Conservation (phyloP, 53 echinoderm and acorn worm species). For the Arbacia lixula region DNA sequence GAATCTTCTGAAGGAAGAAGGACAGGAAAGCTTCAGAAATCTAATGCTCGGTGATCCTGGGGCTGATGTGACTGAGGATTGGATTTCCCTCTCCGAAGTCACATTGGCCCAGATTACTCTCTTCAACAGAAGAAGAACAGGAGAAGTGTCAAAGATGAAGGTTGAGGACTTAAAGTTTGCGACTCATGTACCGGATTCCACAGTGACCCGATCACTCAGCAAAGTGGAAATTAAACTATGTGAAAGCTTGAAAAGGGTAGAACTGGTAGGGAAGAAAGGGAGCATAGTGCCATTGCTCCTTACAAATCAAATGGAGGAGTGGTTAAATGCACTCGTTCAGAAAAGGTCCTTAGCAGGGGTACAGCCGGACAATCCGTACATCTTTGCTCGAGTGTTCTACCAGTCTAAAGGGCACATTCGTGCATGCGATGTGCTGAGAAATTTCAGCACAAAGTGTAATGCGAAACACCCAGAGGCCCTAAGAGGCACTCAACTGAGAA, state of each 20-base stretch:
- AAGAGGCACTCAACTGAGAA: constrained; percentile 61
- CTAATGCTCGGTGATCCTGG: constrained; percentile 26
- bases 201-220: constrained; percentile 38
- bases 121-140: constrained; percentile 58
- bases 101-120: constrained; percentile 34
- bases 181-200: background rate
- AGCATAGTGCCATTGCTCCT: constrained; percentile 55
- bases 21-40: constrained; percentile 8
- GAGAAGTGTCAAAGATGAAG: constrained; percentile 55
- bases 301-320: constrained; percentile 22
- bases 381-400: constrained; percentile 54
- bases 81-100: constrained; percentile 61
- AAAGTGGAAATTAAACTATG: constrained; percentile 55
- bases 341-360: constrained; percentile 20
- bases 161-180: constrained; percentile 17
- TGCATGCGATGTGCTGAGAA: constrained; percentile 36
- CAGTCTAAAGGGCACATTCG: constrained; percentile 41
- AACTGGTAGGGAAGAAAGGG: constrained; percentile 68
- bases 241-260: constrained; percentile 45
- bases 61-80: constrained; percentile 35
- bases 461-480: constrained; percentile 65
- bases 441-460: constrained; percentile 50
- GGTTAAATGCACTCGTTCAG: background rate
- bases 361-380: constrained; percentile 42
- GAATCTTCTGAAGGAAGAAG: constrained; percentile 59